Evolutionary conservation across 2,113 vertebrate genomes (phyloP).

Genomic region (Todiramphus saurophagus): DNA sequence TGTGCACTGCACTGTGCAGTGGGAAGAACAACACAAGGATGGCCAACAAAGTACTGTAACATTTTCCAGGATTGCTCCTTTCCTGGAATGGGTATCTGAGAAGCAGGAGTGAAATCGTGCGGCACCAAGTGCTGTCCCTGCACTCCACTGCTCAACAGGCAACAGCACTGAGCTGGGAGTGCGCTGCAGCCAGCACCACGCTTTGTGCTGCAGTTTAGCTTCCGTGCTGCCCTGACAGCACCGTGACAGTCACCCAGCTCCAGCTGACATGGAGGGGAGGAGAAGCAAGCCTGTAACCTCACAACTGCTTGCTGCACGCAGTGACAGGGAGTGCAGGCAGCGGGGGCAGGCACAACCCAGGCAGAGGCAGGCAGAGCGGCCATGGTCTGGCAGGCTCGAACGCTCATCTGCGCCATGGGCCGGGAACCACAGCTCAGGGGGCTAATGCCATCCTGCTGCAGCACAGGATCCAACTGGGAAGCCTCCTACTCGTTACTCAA

Average conservation of each 20-base stretch:
- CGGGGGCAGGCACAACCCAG: neutral
- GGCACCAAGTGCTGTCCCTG: neutral
- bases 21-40: neutral
- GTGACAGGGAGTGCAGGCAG: neutral
- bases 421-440: accelerated
- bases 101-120: neutral
- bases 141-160: accelerated
- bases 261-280: accelerated
- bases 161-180: neutral
- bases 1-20: neutral
- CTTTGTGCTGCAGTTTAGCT: neutral
- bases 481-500: neutral
- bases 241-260: accelerated
- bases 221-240: neutral
- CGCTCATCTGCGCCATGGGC: accelerated
- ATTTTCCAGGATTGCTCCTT: neutral
- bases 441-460: accelerated
- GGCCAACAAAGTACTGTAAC: neutral
- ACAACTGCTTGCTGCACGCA: accelerated
- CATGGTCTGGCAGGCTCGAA: accelerated
- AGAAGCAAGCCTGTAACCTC: neutral
- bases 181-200: accelerated
- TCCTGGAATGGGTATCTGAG: neutral
- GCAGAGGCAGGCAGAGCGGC: neutral
- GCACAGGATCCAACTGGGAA: accelerated